Percentiles rank a stretch among this genome's conserved stretches.
Conservation (phyloP, 2,888 invertebrate genomes). For the Machimus rusticus region DNA sequence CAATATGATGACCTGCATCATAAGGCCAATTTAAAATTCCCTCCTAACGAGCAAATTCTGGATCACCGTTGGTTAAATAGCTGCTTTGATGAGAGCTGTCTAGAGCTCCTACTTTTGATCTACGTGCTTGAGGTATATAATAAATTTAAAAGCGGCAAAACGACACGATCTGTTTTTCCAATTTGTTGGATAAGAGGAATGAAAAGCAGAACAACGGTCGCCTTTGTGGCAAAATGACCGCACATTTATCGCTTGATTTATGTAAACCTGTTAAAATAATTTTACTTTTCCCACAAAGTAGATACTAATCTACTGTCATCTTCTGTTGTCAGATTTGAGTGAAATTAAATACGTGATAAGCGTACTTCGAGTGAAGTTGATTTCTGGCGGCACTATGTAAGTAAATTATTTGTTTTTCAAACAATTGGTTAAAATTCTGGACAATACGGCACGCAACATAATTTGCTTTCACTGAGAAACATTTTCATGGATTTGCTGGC, state of each 20-base stretch:
- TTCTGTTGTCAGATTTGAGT: background rate
- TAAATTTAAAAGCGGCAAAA: background rate
- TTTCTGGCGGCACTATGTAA: background rate
- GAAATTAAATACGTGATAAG: background rate
- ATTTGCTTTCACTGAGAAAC: too few relatives aligned
- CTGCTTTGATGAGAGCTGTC: background rate
- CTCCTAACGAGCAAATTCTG: background rate
- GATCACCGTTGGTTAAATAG: background rate
- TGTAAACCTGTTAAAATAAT: background rate
- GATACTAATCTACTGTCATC: background rate
- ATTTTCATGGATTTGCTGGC: too few relatives aligned
- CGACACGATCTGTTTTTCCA: background rate
- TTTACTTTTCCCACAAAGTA: background rate
- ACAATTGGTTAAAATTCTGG: background rate
- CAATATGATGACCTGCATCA: background rate
- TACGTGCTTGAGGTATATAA: background rate
- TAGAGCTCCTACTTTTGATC: background rate
- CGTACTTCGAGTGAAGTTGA: background rate
- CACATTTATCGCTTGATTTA: background rate
- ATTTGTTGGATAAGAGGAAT: background rate
- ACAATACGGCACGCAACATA: background rate
- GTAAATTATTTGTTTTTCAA: background rate
- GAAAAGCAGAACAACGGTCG: background rate
- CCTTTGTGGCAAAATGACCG: background rate
- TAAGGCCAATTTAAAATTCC: background rate